Percentiles rank a stretch among this genome's conserved stretches.
Evolutionary conservation across 2,113 vertebrate genomes (phyloP).

Genomic region (Antechinus flavipes): DNA sequence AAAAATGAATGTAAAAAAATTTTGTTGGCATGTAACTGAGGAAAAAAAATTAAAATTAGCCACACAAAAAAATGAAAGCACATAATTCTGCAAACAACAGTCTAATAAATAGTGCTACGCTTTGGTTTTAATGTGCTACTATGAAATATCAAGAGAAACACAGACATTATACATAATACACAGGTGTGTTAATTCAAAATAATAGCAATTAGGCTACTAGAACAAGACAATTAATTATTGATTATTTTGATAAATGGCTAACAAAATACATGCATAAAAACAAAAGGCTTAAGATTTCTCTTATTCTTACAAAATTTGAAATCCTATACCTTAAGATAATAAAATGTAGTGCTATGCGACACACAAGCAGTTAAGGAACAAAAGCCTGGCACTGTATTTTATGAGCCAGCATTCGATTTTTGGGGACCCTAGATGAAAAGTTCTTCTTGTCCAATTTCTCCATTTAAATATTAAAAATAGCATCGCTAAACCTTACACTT

Average conservation of each 20-base stretch:
- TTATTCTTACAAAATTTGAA: not conserved
- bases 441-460: not conserved
- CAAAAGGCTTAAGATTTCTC: not conserved
- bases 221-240: not conserved
- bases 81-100: not conserved
- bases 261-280: not conserved
- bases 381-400: not conserved
- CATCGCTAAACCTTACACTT: not conserved
- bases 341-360: not conserved
- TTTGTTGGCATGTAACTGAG: not conserved
- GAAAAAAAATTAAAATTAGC: not conserved
- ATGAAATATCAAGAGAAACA: not conserved
- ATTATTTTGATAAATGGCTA: not conserved
- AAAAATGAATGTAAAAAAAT: not conserved
- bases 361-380: not conserved
- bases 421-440: not conserved
- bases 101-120: not conserved
- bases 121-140: not conserved
- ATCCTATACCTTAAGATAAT: not conserved
- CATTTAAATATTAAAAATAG: not conserved
- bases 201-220: not conserved
- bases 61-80: not conserved
- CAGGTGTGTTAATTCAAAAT: not conserved
- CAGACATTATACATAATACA: not conserved
- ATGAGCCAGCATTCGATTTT: not conserved